Evolutionary conservation across 2,888 invertebrate species (phyloP), one percentile per base, ranked within the genome.

Genomic region (Exocentrus adspersus): DNA sequence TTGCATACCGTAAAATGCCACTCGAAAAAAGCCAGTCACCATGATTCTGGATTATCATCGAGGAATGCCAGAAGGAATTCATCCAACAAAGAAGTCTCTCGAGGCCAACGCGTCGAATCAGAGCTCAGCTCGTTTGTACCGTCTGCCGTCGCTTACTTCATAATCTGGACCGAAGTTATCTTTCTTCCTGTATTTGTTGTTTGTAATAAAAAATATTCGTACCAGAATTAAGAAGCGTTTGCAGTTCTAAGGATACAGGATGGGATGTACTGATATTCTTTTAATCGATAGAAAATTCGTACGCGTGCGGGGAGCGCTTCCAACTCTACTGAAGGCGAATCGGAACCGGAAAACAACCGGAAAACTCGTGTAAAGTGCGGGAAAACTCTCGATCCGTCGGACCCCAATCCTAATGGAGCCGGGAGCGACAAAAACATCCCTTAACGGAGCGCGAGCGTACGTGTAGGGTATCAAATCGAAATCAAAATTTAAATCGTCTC

Each of bases 41-140:
- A 68, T 73, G 71, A 73, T 79, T 80, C 75, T 78, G 75, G 74
- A 76, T 74, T 77, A 76, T 78, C 75, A 76, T 77, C 72, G 70
- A 69, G 72, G 78, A 78, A 79, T 78, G 76, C 73, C 59, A 65
- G 54, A 66, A 72, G 71, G 78, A 76, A 78, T 78, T 69, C 70
- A 67, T 56, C 64, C 62, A 52, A 66, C 68, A 67, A 65, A 69
- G 65, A 64, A 65, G 60, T 68, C 54, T 60, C 60, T 60, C 62
- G 61, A 65, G 65, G 62, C 58, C 68, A 60, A 61, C 60, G 57
- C 45, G 51, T 46, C 37, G 32, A 32, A 28, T 14, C 48, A 51
- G 43, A 32, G 41, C 19, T 14, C 43, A n/a, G 10, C 37, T 43
- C 21, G n/a, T 42, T 28, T 30, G 43, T 20, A 28, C 37, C 50